Conservation (phyloP, 1,140 invertebrate species). For the Cylas formicarius region DNA sequence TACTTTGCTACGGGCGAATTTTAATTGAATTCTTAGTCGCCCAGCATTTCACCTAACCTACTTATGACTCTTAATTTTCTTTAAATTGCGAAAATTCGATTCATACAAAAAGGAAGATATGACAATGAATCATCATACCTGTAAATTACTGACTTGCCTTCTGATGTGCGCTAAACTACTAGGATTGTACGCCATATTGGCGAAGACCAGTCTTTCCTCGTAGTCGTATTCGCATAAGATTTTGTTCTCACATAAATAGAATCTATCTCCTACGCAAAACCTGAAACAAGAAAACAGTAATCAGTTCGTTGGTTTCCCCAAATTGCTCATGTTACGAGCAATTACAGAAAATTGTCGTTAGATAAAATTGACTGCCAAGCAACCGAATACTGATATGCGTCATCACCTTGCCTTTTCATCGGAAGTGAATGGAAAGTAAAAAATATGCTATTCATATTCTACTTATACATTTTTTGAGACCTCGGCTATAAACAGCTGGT, state of each 20-base stretch:
- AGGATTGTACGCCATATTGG: slow-evolving; percentile 82
- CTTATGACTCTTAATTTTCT: slow-evolving; percentile 3
- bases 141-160: slow-evolving; percentile 72
- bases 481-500: no score
- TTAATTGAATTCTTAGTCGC: no score
- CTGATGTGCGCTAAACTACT: slow-evolving; percentile 79
- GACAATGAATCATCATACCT: slow-evolving; percentile 44
- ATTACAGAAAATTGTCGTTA: background rate
- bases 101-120: slow-evolving; percentile 1
- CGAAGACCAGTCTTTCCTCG: slow-evolving; percentile 82
- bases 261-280: slow-evolving; percentile 91
- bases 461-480: no score
- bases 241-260: slow-evolving; percentile 88
- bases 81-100: background rate
- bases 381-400: no score
- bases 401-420: no score
- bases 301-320: no score
- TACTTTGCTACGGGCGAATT: no score
- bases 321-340: background rate
- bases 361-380: no score
- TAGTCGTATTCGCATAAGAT: slow-evolving; percentile 93
- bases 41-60: slow-evolving; percentile 1
- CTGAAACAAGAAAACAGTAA: slow-evolving; percentile 46
- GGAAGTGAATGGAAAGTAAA: no score
- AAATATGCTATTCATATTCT: no score